Evolutionary conservation across 2,113 vertebrate species (phyloP), one percentile per base, ranked within the genome.

Genomic region (Mus pahari): DNA sequence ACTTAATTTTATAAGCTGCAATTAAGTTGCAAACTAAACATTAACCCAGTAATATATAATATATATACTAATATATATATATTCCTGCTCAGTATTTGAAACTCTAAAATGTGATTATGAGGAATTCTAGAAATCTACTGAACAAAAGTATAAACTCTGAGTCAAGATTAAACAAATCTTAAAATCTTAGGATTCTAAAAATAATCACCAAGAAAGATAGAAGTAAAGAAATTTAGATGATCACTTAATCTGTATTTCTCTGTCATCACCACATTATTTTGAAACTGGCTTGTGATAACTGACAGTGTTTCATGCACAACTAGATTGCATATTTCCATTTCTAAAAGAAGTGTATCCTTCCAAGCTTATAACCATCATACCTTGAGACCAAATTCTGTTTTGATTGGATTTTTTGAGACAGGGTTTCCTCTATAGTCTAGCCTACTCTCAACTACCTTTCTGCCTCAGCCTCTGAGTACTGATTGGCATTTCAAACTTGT

Each of bases 101-200:
- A 96, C 90, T 90, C 75, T 96, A 91, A 94, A 89, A 79, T 86
- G 19, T 68, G 20, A 66, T 75, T 94, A 5, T 92, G 78, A 39
- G n/a, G 73, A 94, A 91, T 78, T 22, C 84, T 91, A 26, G 19
- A 93, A 96, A 19, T 88, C 84, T 77, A 93, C 66, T 93, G 50
- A 79, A 95, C 64, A 88, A 94, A 97, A 93, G 50, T 75, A 92
- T 60, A 95, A 92, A 77, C 89, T 92, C 68, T 93, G 31, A 89
- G 26, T 91, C 55, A 93, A 88, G n/a, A 95, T 64, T 89, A 95
- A 94, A n/a, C 60, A 92, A 89, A 92, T 92, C 79, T 95, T 48
- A 94, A 94, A 94, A 90, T 68, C 64, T 42, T 87, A 90, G 86
- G 86, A 87, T 84, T 84, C 48, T 96, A 97, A 96, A 96, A 96